Conservation (phyloP, 2,797 vertebrate genomes). For the Microctenopoma steveboyesi region DNA sequence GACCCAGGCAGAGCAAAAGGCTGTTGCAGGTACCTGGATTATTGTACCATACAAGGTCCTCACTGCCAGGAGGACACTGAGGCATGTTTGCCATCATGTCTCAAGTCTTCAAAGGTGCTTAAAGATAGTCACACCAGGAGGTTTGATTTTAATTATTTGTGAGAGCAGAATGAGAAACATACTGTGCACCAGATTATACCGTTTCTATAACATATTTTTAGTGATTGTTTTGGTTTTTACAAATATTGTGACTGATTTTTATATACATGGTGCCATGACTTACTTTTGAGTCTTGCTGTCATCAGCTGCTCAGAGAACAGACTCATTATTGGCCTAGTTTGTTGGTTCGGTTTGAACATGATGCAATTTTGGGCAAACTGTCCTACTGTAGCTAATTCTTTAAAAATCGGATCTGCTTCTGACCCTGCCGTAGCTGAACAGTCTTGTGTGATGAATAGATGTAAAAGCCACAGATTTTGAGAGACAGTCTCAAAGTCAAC, state of each 20-base stretch:
- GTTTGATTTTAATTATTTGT: not conserved
- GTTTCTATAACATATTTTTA: too few species aligned
- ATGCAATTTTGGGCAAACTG: not conserved
- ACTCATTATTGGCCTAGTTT: not conserved
- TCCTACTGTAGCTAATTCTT: not conserved
- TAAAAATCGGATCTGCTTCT: not conserved
- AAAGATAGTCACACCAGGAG: not conserved
- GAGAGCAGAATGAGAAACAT: conserved; percentile 2
- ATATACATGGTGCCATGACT: not conserved
- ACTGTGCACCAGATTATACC: too few species aligned
- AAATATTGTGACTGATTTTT: not conserved
- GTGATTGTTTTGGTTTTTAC: not conserved
- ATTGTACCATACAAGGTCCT: conserved; percentile 63
- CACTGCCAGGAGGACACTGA: conserved; percentile 52
- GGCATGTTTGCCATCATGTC: conserved; percentile 55
- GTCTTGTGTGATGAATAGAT: not conserved
- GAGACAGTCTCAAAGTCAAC: not conserved
- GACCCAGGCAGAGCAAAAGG: conserved; percentile 69
- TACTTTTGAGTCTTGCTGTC: not conserved
- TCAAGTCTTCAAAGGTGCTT: conserved; percentile 36
- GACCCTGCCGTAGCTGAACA: not conserved
- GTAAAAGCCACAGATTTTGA: not conserved
- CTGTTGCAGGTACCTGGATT: conserved; percentile 67
- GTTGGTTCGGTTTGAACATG: not conserved
- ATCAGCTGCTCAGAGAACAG: not conserved